Evolutionary conservation across 2,113 vertebrate genomes (phyloP).

Genomic region (Shinisaurus crocodilurus): DNA sequence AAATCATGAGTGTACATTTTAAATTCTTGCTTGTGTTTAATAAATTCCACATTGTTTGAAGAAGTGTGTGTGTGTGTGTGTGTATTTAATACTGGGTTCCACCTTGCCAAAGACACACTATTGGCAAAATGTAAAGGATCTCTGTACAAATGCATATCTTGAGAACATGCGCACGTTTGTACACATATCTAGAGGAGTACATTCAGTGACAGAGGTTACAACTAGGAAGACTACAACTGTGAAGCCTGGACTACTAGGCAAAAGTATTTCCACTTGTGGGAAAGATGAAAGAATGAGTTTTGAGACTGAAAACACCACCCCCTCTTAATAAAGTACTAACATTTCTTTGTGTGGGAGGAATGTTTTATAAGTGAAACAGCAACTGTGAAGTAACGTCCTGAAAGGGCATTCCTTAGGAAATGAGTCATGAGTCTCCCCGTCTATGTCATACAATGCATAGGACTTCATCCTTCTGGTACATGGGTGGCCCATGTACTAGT

Average conservation of each 20-base stretch:
- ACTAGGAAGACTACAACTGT: slow-evolving; percentile 23
- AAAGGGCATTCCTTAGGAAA: slow-evolving; percentile 50
- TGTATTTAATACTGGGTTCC: too few species aligned
- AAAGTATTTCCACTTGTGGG: slow-evolving; percentile 32
- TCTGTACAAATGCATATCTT: too few species aligned
- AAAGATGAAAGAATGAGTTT: slow-evolving; percentile 48
- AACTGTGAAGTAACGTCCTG: slow-evolving; percentile 43
- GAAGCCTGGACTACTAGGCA: neutral
- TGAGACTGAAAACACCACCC: slow-evolving; percentile 35
- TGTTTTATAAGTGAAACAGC: slow-evolving; percentile 55
- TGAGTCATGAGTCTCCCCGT: slow-evolving; percentile 53
- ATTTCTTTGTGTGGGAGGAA: slow-evolving; percentile 49
- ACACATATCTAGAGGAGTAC: too few species aligned
- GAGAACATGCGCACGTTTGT: too few species aligned
- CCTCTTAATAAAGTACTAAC: slow-evolving; percentile 44
- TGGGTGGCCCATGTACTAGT: slow-evolving; percentile 15
- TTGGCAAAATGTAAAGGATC: too few species aligned
- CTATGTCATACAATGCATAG: neutral
- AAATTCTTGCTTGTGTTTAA: too few species aligned
- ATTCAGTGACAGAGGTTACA: neutral
- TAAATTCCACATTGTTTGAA: too few species aligned
- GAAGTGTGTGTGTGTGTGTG: too few species aligned
- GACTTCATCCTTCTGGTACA: slow-evolving; percentile 43
- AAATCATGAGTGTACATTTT: too few species aligned
- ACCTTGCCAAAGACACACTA: too few species aligned